Percentiles rank a stretch among this genome's conserved stretches.
Evolutionary conservation across 2,113 vertebrate species (phyloP).

Genomic region (Notarius quadriscutis): DNA sequence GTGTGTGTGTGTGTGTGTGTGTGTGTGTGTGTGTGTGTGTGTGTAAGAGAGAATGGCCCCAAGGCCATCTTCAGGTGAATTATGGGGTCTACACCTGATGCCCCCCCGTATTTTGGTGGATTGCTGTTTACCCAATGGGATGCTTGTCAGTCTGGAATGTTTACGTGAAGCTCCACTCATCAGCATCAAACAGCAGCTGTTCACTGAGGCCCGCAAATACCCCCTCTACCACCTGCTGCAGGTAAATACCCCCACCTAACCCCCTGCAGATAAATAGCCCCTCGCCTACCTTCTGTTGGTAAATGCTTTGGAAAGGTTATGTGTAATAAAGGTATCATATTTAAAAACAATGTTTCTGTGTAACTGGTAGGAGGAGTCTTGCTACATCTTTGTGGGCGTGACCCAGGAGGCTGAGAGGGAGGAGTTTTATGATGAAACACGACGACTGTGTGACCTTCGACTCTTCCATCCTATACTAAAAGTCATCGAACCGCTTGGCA

Average conservation of each 20-base stretch:
- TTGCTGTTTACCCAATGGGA: slow-evolving; percentile 79
- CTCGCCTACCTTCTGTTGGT: neutral
- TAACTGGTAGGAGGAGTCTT: slow-evolving; percentile 74
- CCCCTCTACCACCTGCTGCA: slow-evolving; percentile 76
- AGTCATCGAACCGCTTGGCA: slow-evolving; percentile 77
- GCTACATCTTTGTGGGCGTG: slow-evolving; percentile 80
- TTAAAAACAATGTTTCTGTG: neutral
- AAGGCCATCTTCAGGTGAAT: slow-evolving; percentile 76
- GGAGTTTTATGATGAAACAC: slow-evolving; percentile 78
- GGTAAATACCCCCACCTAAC: slow-evolving; percentile 52
- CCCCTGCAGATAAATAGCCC: neutral
- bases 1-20: slow-evolving; percentile 25
- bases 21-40: neutral
- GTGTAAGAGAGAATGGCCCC: slow-evolving; percentile 71
- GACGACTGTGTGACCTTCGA: slow-evolving; percentile 75
- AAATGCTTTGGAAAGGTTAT: neutral
- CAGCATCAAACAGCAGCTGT: slow-evolving; percentile 78
- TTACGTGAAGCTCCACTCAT: slow-evolving; percentile 75
- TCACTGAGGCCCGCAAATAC: slow-evolving; percentile 75
- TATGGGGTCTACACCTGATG: slow-evolving; percentile 82
- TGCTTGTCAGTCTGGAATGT: slow-evolving; percentile 79
- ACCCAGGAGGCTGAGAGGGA: slow-evolving; percentile 80
- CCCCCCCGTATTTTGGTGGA: slow-evolving; percentile 80
- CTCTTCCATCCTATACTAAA: slow-evolving; percentile 80
- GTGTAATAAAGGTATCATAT: neutral